These are phyloP conservation scores for Atta colombica DNA, from an alignment of 1,140 invertebrate species.

Conservation along the genomic window DNA sequence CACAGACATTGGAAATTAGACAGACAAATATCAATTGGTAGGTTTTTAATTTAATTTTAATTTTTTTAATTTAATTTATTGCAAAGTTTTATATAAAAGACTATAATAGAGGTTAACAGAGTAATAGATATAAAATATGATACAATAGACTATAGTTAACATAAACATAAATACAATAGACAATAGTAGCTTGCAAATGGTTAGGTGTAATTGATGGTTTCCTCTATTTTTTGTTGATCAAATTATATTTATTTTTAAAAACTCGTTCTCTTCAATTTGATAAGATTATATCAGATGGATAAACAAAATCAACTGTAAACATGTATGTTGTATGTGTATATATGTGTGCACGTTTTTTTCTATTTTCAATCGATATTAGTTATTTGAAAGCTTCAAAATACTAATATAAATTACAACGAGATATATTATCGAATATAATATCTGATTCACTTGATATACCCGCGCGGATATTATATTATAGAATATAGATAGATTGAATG, in stretches of 20 bases:
- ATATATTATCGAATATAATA: constrained; percentile 48
- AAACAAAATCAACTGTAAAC: not conserved
- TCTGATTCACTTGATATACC: constrained; percentile 19
- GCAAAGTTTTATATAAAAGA: no score
- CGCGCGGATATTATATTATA: constrained; percentile 19
- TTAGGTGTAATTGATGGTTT: not conserved
- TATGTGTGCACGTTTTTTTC: not conserved
- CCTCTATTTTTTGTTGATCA: not conserved
- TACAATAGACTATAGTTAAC: no score
- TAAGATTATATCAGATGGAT: not conserved
- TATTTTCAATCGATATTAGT: constrained; percentile 21
- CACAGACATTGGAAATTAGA: not conserved
- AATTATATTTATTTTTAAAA: not conserved
- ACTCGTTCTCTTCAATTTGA: not conserved
- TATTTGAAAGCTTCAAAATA: constrained; percentile 20
- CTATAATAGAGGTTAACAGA: no score
- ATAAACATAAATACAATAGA: no score
- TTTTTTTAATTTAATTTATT: no score
- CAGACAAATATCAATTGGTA: no score
- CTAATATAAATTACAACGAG: constrained; percentile 33
- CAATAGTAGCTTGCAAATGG: no score
- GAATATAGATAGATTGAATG: not conserved
- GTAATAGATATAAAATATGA: no score
- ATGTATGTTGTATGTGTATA: not conserved
- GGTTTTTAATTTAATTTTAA: not conserved